Percentiles rank a stretch among this genome's conserved stretches.
Conservation (phyloP, 2,888 invertebrate genomes). For the Theretra japonica region DNA sequence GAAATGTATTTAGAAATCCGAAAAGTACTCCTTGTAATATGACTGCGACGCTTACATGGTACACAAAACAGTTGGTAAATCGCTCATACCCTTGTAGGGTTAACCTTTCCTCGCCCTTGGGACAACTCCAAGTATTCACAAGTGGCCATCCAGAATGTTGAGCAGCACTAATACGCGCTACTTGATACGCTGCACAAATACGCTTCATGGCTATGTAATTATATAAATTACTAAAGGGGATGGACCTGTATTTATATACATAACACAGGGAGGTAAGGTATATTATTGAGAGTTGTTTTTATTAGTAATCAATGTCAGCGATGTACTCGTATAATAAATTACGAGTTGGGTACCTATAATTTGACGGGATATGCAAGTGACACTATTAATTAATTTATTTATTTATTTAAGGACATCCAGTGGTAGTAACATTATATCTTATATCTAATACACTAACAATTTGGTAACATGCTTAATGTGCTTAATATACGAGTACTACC, state of each 20-base stretch:
- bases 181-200: neutral
- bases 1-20: no score
- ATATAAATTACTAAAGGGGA: neutral
- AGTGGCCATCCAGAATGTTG: neutral
- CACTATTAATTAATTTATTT: no score
- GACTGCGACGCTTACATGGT: neutral
- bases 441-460: no score
- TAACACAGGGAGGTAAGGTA: neutral
- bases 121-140: slow-evolving; percentile 1
- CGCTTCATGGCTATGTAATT: neutral
- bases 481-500: no score
- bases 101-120: slow-evolving; percentile 14
- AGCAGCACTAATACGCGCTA: neutral
- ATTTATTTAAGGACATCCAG: no score
- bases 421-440: no score
- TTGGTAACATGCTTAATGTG: no score
- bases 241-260: neutral
- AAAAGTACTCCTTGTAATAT: neutral
- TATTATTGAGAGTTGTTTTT: no score
- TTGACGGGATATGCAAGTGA: no score
- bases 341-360: no score
- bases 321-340: no score
- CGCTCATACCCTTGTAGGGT: neutral
- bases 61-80: slow-evolving; percentile 12
- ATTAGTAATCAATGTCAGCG: no score